Conservation (phyloP, 2,888 invertebrate species). For the Pherbina coryleti region DNA sequence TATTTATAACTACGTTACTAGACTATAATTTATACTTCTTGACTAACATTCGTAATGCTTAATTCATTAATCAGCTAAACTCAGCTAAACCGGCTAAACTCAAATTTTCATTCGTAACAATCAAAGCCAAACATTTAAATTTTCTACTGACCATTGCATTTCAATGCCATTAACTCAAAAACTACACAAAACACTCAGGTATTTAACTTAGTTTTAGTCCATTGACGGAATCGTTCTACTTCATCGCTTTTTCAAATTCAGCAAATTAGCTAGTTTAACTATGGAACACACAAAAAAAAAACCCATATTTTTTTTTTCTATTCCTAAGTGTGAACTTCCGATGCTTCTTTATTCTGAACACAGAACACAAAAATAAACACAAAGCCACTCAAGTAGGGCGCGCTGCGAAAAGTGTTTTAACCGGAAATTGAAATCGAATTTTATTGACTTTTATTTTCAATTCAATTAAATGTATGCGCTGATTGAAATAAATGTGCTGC, state of each 20-base stretch:
- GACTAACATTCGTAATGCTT: too few relatives aligned
- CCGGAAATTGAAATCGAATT: constrained; percentile 28
- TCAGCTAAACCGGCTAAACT: too few relatives aligned
- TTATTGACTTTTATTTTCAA: constrained; percentile 10
- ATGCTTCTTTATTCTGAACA: not conserved
- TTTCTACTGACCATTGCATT: too few relatives aligned
- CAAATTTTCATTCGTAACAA: too few relatives aligned
- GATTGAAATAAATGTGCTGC: not conserved
- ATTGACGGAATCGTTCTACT: not conserved
- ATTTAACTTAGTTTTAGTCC: not conserved
- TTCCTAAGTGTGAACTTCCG: not conserved
- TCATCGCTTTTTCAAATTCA: not conserved
- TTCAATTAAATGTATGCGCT: not conserved
- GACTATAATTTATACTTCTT: too few relatives aligned
- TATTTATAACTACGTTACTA: too few relatives aligned
- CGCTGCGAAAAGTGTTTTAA: not conserved
- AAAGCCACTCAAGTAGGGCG: not conserved
- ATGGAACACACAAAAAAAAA: not conserved
- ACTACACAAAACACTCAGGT: not conserved
- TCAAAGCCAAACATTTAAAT: too few relatives aligned
- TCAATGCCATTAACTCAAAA: not conserved
- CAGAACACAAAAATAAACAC: not conserved
- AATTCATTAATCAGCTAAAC: too few relatives aligned
- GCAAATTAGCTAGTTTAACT: not conserved
- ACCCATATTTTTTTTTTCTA: too few relatives aligned